These are phyloP conservation scores for Cinclus cinclus DNA, from an alignment of 2,113 vertebrate species.

Conservation along the genomic window DNA sequence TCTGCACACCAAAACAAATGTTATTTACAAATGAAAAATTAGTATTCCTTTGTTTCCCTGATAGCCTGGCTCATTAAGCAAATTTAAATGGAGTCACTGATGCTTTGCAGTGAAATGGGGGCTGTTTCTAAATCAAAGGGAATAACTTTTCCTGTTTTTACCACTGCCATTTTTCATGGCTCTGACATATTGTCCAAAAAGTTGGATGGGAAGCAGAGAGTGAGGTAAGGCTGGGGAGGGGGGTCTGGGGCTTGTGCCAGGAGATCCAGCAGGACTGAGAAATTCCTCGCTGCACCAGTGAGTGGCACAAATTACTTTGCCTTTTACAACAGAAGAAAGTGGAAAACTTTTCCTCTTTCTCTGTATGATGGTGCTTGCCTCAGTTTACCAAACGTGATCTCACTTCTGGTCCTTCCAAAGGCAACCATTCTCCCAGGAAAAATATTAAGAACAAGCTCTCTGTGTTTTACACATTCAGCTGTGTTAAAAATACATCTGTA, in stretches of 20 bases:
- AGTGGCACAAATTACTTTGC: not conserved
- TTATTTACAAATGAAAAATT: constrained; percentile 66
- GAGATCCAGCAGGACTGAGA: not conserved
- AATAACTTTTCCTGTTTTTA: constrained; percentile 32
- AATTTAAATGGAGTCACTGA: constrained; percentile 48
- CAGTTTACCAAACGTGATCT: not conserved
- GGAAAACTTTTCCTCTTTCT: not conserved
- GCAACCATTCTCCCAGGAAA: not conserved
- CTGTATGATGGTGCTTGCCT: not conserved
- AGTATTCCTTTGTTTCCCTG: constrained; percentile 44
- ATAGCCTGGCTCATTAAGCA: constrained; percentile 62
- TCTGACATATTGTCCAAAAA: not conserved
- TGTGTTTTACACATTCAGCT: not conserved
- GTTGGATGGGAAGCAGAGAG: not conserved
- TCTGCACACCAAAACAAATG: constrained; percentile 45
- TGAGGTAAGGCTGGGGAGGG: not conserved
- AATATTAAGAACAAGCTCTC: not conserved
- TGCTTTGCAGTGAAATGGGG: constrained; percentile 25
- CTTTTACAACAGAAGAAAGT: not conserved
- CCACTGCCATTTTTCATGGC: not conserved
- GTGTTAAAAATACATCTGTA: not conserved
- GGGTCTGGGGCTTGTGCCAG: not conserved
- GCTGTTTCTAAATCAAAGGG: constrained; percentile 16
- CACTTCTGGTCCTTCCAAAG: not conserved
- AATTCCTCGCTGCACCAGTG: fast-evolving